A percentile compares a stretch with the other conserved stretches of the same genome.
phyloP scores from a whole-genome alignment of 2,113 vertebrate genomes.

The Procapra przewalskii region DNA sequence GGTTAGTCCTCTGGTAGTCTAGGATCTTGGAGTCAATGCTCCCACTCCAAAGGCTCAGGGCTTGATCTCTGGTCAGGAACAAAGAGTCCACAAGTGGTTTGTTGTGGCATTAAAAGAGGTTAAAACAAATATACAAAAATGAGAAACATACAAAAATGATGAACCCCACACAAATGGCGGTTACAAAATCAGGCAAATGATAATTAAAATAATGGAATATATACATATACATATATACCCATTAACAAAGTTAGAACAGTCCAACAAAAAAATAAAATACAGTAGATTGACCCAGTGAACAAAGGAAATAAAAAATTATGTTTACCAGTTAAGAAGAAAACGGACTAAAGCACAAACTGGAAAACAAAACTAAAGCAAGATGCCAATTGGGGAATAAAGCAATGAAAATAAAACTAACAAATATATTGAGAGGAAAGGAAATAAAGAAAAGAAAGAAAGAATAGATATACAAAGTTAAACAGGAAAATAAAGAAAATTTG shows the following conservation, averaged over 20 bases:
- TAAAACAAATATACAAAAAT: too few relatives aligned
- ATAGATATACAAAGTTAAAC: not conserved
- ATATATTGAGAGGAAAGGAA: not conserved
- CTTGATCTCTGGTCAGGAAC: too few relatives aligned
- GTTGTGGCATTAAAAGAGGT: too few relatives aligned
- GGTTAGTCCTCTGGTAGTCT: too few relatives aligned
- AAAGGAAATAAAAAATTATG: not conserved
- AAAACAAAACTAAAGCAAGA: not conserved
- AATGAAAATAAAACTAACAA: not conserved
- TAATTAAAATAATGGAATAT: not conserved
- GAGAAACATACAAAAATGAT: not conserved
- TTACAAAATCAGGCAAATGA: not conserved
- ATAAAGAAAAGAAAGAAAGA: not conserved
- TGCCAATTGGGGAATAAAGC: not conserved
- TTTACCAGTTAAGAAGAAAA: not conserved
- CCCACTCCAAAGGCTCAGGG: too few relatives aligned
- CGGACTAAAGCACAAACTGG: not conserved
- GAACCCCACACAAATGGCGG: not conserved
- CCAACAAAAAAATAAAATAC: not conserved
- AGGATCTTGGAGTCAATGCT: too few relatives aligned
- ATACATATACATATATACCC: not conserved
- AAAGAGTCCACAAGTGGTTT: too few relatives aligned
- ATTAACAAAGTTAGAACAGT: not conserved
- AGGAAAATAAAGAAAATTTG: not conserved
- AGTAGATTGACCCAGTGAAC: not conserved